phyloP scores from a whole-genome alignment of 2,113 vertebrate genomes.

The Brachirus orientalis region DNA sequence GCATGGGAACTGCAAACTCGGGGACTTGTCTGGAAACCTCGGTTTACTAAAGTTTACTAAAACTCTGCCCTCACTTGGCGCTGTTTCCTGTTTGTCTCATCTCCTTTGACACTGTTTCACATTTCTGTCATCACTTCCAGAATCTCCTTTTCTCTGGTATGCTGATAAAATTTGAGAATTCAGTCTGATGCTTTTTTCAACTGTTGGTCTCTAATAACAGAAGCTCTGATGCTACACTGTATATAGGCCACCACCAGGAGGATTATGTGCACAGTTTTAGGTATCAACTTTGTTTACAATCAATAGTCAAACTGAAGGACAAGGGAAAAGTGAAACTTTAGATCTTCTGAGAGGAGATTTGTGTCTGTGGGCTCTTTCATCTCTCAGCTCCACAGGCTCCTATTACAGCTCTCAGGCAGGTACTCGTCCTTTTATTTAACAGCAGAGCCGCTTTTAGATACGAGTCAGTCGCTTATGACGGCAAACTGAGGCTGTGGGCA shows the following conservation, averaged over 20 bases:
- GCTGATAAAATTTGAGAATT: not conserved
- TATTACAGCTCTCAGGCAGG: constrained; percentile 48
- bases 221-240: no score
- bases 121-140: not conserved
- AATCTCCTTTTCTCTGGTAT: not conserved
- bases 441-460: constrained; percentile 50
- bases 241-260: constrained; percentile 6
- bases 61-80: not conserved
- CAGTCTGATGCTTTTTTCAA: no score
- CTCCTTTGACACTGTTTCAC: not conserved
- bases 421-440: constrained; percentile 42
- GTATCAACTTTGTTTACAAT: constrained; percentile 55
- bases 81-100: not conserved
- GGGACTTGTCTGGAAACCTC: no score
- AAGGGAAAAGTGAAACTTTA: constrained; percentile 40
- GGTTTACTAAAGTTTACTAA: not conserved
- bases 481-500: constrained; percentile 24
- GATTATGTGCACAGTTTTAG: not conserved
- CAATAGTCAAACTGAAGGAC: constrained; percentile 52
- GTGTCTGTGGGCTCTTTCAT: constrained; percentile 38
- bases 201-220: not conserved
- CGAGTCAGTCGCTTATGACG: constrained; percentile 49
- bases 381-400: constrained; percentile 37
- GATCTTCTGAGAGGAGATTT: constrained; percentile 28
- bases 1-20: no score